Conservation (phyloP, 2,888 invertebrate genomes). For the Campopleginae sp. region DNA sequence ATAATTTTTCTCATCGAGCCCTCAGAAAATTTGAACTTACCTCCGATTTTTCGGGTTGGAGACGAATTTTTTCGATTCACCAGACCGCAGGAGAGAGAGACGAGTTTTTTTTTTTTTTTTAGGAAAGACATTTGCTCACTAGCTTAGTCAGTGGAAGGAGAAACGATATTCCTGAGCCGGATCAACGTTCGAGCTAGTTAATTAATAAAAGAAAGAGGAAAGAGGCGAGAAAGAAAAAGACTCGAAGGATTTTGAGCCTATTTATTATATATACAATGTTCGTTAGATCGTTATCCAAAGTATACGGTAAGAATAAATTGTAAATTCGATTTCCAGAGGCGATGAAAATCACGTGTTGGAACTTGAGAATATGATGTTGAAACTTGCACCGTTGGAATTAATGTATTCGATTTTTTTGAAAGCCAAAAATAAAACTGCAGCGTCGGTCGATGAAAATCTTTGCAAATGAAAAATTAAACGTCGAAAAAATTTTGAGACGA, state of each 20-base stretch:
- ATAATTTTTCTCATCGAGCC: not conserved
- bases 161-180: slow-evolving; percentile 36
- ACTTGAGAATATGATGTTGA: not conserved
- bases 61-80: not conserved
- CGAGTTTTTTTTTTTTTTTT: slow-evolving; percentile 1
- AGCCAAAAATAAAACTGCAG: no score
- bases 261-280: slow-evolving; percentile 62
- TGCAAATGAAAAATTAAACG: no score
- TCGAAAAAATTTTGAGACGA: no score
- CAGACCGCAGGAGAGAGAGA: not conserved
- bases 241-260: slow-evolving; percentile 38
- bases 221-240: slow-evolving; percentile 8
- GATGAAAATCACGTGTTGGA: slow-evolving; percentile 17
- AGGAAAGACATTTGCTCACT: slow-evolving; percentile 47
- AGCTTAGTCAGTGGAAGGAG: slow-evolving; percentile 36
- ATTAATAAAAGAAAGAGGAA: slow-evolving; percentile 6
- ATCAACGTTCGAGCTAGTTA: slow-evolving; percentile 49
- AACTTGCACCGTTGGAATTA: no score
- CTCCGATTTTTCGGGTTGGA: not conserved
- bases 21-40: not conserved
- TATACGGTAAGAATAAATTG: slow-evolving; percentile 53
- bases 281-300: slow-evolving; percentile 49
- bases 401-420: no score
- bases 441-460: no score
- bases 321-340: slow-evolving; percentile 30